Evolutionary conservation across 2,797 vertebrate genomes (phyloP), one percentile per base, ranked within the genome.

Genomic region (Vultur gryphus): DNA sequence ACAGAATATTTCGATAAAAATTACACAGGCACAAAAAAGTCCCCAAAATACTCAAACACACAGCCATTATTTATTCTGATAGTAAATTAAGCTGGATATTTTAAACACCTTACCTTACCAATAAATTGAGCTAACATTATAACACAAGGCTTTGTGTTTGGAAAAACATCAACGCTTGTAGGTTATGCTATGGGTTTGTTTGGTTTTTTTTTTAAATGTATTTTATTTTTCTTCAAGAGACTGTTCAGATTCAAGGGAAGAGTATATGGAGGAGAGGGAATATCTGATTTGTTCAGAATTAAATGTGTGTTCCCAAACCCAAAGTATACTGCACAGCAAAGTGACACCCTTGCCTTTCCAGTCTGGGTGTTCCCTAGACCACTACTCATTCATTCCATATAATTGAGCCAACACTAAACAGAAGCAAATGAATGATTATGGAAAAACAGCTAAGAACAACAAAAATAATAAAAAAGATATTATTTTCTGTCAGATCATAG

Each of bases 11-110:
- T 43, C 3, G 10, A 43, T 69, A 69, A 82, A 90, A 94, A 51
- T 13, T 44, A 64, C 6, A n/a, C 2, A 3, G 16, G 9, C 6
- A 1, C 5, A 13, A 24, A 14, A 5, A 48, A 64, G 5, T 7
- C 11, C 17, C 11, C 14, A 19, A 81, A 44, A n/a, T 8, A 37
- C 14, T 9, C 51, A 67, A 80, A 33, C 14, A 84, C 6, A n/a
- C 5, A 76, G 21, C 0, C 5, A 15, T 82, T 85, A 35, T 39
- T 93, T 76, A 51, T 39, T 87, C 20, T 67, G 37, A 51, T 31
- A 85, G 72, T 39, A 91, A 49, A 52, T 61, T 41, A 61, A 16
- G 9, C 15, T 54, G 41, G 6, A 17, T 65, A 57, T 51, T 84
- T 46, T 43, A 48, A 90, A 90, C 16, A 69, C 23, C 23, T 65